Conservation (phyloP, 1,140 invertebrate species). For the Saxidomus purpurata region DNA sequence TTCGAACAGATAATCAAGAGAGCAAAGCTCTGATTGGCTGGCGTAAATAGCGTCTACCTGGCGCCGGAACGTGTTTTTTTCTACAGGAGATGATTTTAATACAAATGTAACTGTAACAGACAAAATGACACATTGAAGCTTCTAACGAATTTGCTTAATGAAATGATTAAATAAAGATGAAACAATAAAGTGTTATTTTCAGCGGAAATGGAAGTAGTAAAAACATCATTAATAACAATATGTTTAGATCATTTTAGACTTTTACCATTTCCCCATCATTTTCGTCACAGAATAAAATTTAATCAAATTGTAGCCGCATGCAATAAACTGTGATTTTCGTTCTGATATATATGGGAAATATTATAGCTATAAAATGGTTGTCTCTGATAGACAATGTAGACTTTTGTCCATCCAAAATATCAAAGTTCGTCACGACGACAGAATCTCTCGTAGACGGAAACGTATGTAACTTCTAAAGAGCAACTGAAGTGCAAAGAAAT, state of each 20-base stretch:
- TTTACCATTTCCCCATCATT: constrained; percentile 5
- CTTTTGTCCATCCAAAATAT: not conserved
- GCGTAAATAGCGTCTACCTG: too few relatives aligned
- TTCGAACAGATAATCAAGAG: too few relatives aligned
- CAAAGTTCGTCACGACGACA: not conserved
- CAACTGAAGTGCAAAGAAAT: too few relatives aligned
- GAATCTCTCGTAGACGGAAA: not conserved
- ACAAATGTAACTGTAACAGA: too few relatives aligned
- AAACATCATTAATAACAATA: constrained; percentile 2
- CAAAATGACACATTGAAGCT: not conserved
- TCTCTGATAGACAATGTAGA: not conserved
- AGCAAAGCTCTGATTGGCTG: too few relatives aligned
- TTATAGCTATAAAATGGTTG: not conserved
- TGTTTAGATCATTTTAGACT: not conserved
- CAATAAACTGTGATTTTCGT: not conserved
- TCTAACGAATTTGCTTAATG: too few relatives aligned
- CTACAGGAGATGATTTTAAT: too few relatives aligned
- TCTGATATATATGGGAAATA: not conserved
- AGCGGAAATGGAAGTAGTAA: not conserved
- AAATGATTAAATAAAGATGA: not conserved
- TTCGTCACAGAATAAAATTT: not conserved
- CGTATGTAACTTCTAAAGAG: too few relatives aligned
- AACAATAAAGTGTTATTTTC: not conserved
- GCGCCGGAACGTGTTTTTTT: too few relatives aligned
- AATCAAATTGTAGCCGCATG: not conserved